These are phyloP conservation scores for Pluvianellus socialis DNA, from an alignment of 2,113 vertebrate species.

Conservation along the genomic window DNA sequence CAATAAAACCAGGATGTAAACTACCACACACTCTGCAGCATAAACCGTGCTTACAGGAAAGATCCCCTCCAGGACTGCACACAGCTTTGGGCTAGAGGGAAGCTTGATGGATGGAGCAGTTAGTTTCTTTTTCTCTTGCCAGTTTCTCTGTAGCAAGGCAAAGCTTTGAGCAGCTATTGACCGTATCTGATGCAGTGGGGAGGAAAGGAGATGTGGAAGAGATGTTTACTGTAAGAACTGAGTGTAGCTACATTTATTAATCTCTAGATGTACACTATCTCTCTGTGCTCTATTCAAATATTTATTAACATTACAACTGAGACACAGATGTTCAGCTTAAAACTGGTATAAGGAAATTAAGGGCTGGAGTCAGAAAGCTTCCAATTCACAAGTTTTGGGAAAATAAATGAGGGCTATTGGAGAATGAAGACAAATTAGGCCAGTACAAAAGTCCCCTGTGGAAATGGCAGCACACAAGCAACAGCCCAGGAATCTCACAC, in stretches of 20 bases:
- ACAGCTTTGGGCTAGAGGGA: not conserved
- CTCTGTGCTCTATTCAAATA: not conserved
- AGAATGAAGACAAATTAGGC: not conserved
- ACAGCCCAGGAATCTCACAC: not conserved
- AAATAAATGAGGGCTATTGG: not conserved
- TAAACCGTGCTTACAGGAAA: not conserved
- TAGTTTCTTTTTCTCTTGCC: not conserved
- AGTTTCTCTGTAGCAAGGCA: not conserved
- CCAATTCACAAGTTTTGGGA: not conserved
- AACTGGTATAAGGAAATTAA: not conserved
- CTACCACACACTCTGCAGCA: not conserved
- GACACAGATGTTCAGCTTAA: not conserved
- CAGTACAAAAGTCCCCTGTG: not conserved
- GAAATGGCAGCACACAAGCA: not conserved
- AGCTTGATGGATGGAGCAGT: not conserved
- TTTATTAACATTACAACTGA: constrained; percentile 2
- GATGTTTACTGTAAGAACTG: not conserved
- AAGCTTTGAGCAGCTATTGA: not conserved
- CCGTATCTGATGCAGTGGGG: not conserved
- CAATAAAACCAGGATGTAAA: constrained; percentile 8
- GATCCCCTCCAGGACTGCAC: not conserved
- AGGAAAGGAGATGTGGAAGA: not conserved
- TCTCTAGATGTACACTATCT: not conserved
- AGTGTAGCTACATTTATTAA: not conserved
- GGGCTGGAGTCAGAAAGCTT: not conserved